Base-by-base conservation (phyloP, 2,888 invertebrate species). In the Pachymerium ferrugineum region DNA sequence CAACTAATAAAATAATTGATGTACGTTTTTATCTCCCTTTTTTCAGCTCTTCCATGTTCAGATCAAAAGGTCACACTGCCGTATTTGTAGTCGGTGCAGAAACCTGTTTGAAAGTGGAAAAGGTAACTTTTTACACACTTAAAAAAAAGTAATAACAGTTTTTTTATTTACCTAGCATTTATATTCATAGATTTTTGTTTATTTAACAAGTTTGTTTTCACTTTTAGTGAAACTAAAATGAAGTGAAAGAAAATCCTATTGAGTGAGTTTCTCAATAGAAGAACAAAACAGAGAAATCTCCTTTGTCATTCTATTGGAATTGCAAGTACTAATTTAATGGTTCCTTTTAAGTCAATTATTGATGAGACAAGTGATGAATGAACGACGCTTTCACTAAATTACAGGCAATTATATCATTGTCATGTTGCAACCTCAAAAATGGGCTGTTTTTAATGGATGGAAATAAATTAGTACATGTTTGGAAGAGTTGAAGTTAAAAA, bases 61-160 rank as follows among this genome's bases (percentile, higher is more conserved):
- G 54, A 54, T 54, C 25, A 54, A 54, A 54, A 54, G 54, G 54
- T 54, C 54, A 54, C 54, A 54, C 54, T 54, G 54, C 54, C 54
- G 25, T 25, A 12, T 54, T 54, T 54, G 25, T 54, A 25, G 14
- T 54, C 54, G 22, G 25, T 25, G 14, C 54, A 54, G 54, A 54
- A 54, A 54, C 54, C 54, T 25, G 54, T 54, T 54, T 54, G 54
- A 54, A 54, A 54, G 14, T 54, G 54, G 14, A 54, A 54, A 54
- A 54, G 54, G 54, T 54, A 54, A 25, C 8, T 54, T 22, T 54
- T 22, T 38, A 3, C 16, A n/a, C n/a, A 3, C 12, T 38, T 3
- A 14, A 38, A 16, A 12, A 38, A n/a, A n/a, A n/a, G 12, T 3
- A 38, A 38, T 3, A 38, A 38, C 3, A 38, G 3, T n/a, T 3